A percentile compares a stretch with the other conserved stretches of the same genome.
Conservation (phyloP, 2,888 invertebrate species). For the Crossocerus cetratus region DNA sequence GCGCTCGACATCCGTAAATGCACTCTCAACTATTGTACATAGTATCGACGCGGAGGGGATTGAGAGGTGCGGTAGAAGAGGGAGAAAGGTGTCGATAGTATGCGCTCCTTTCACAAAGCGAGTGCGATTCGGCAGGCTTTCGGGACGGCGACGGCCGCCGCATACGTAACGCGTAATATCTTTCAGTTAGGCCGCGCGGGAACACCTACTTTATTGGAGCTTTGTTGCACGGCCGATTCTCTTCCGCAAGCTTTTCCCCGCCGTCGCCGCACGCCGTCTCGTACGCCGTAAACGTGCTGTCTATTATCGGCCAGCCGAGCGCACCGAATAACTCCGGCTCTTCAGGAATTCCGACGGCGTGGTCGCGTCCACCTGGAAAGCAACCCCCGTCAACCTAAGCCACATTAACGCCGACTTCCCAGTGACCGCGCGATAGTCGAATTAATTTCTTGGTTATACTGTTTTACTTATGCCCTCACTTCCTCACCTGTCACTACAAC, state of each 20-base stretch:
- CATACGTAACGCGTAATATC: constrained; percentile 53
- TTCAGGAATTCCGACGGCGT: constrained; percentile 24
- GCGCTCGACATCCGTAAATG: constrained; percentile 46
- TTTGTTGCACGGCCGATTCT: constrained; percentile 42
- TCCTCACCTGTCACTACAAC: too few relatives aligned
- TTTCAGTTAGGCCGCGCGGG: constrained; percentile 44
- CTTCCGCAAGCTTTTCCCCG: constrained; percentile 21
- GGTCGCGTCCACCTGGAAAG: not conserved
- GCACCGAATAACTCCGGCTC: constrained; percentile 21
- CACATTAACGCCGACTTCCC: not conserved
- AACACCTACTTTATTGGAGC: constrained; percentile 43
- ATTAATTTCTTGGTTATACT: constrained; percentile 14
- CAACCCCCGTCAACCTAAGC: not conserved
- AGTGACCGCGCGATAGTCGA: constrained; percentile 2
- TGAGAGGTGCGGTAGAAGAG: too few relatives aligned
- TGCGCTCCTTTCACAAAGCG: constrained; percentile 40
- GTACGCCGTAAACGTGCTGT: constrained; percentile 37
- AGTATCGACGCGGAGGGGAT: too few relatives aligned
- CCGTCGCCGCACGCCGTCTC: not conserved
- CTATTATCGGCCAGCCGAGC: constrained; percentile 30
- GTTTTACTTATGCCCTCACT: too few relatives aligned
- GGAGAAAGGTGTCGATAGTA: constrained; percentile 46
- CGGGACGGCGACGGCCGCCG: constrained; percentile 29
- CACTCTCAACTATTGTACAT: constrained; percentile 6
- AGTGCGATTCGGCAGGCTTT: constrained; percentile 31